phyloP scores from a whole-genome alignment of 1,140 invertebrate species.

The Portunus trituberculatus region DNA sequence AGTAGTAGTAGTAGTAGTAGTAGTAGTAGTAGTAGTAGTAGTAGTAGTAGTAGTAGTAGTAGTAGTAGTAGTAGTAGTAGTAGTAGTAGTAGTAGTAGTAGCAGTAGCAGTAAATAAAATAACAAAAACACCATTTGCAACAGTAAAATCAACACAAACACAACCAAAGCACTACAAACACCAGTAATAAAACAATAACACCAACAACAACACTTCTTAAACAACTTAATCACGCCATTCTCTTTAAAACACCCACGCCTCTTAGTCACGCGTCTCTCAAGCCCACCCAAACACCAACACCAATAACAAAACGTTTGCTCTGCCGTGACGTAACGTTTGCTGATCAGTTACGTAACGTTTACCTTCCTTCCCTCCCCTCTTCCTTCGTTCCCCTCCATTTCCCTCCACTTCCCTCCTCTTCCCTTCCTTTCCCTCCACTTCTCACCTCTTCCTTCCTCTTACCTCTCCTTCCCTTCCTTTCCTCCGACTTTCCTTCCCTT shows the following conservation, averaged over 20 bases:
- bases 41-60: slow-evolving; percentile 7
- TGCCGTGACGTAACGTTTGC: too few relatives aligned
- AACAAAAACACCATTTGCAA: background rate
- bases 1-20: slow-evolving; percentile 14
- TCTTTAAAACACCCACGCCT: too few relatives aligned
- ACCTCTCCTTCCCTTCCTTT: background rate
- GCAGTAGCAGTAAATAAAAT: background rate
- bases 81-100: slow-evolving; percentile 17
- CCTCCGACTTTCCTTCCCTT: background rate
- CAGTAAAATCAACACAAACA: too few relatives aligned
- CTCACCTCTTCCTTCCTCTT: background rate
- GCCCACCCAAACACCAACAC: too few relatives aligned
- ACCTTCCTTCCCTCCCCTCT: background rate
- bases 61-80: slow-evolving; percentile 4
- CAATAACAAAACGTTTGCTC: too few relatives aligned
- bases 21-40: slow-evolving; percentile 23
- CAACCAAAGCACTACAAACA: too few relatives aligned
- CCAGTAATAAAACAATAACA: background rate
- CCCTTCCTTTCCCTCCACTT: background rate
- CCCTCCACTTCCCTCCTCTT: background rate
- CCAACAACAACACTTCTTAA: background rate
- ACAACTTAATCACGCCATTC: too few relatives aligned
- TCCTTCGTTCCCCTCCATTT: too few relatives aligned
- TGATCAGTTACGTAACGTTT: too few relatives aligned
- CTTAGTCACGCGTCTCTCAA: too few relatives aligned